Percentiles rank a stretch among this genome's conserved stretches.
These are phyloP conservation scores for Leptura quadrifasciata DNA, from an alignment of 2,888 invertebrate genomes.

Conservation along the genomic window DNA sequence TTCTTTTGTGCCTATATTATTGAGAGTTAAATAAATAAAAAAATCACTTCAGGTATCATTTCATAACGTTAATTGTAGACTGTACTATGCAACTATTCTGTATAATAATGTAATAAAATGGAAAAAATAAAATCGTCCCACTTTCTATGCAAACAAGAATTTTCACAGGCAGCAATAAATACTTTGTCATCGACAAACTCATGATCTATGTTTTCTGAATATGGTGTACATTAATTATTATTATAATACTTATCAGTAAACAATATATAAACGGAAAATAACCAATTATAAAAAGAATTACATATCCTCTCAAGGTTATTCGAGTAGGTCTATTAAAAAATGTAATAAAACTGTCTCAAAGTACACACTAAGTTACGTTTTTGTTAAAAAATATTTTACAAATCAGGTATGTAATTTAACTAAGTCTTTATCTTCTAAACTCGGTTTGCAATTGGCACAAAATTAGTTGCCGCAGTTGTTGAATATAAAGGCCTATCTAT, in stretches of 20 bases:
- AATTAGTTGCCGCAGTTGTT: no score
- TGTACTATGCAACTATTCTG: neutral
- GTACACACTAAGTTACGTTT: neutral
- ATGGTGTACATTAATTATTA: conserved; percentile 53
- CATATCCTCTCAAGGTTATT: conserved; percentile 45
- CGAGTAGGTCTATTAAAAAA: conserved; percentile 31
- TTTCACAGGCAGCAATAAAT: conserved; percentile 19
- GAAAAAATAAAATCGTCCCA: conserved; percentile 2
- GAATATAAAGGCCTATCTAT: no score
- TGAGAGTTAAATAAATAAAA: neutral
- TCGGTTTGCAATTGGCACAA: no score
- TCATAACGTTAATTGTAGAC: neutral
- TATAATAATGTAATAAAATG: neutral
- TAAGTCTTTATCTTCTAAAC: no score
- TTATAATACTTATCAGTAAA: conserved; percentile 54
- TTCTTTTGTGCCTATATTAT: no score
- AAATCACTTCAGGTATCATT: neutral
- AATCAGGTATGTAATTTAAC: neutral
- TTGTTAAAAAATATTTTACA: neutral
- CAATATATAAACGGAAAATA: conserved; percentile 56
- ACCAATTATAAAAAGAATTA: conserved; percentile 55
- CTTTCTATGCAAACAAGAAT: conserved; percentile 20
- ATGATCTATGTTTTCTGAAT: conserved; percentile 52
- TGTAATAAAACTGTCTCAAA: neutral
- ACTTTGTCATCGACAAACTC: conserved; percentile 24